Percentiles rank a stretch among this genome's conserved stretches.
These are phyloP conservation scores for Acanthurus lineatus DNA, from an alignment of 2,797 vertebrate genomes.

Conservation along the genomic window DNA sequence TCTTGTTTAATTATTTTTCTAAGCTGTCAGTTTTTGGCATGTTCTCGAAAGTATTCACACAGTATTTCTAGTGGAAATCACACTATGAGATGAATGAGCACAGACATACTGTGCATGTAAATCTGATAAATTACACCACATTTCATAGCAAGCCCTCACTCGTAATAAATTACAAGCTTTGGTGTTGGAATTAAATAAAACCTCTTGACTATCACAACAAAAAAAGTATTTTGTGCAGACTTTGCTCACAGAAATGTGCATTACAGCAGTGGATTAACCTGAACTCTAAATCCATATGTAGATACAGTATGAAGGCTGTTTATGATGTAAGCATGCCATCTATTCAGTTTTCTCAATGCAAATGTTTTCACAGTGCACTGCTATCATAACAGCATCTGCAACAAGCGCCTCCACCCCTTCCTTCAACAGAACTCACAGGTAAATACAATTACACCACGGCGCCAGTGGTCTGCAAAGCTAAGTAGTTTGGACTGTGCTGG, in stretches of 20 bases:
- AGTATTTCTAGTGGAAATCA: constrained; percentile 1
- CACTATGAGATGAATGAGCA: not conserved
- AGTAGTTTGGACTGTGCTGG: constrained; percentile 7
- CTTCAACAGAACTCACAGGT: constrained; percentile 57
- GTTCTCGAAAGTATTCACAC: constrained; percentile 17
- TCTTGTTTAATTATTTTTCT: constrained; percentile 25
- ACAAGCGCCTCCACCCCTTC: constrained; percentile 58
- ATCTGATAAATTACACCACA: constrained; percentile 15
- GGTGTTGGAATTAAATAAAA: not conserved
- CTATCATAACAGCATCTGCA: constrained; percentile 74
- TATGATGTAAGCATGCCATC: constrained; percentile 46
- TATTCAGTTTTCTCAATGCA: constrained; percentile 48
- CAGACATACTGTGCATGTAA: not conserved
- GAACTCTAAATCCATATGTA: constrained; percentile 5
- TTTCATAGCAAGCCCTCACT: constrained; percentile 40
- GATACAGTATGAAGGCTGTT: constrained; percentile 10
- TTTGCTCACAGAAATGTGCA: not conserved
- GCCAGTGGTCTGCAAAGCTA: constrained; percentile 43
- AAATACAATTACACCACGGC: constrained; percentile 53
- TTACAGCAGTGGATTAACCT: constrained; percentile 4
- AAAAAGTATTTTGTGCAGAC: not conserved
- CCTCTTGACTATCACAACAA: not conserved
- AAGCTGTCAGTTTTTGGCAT: constrained; percentile 16
- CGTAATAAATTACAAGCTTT: constrained; percentile 17
- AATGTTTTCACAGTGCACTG: constrained; percentile 70